Base-by-base conservation (phyloP, 2,888 invertebrate species). In the Nemotelus pantherinus region DNA sequence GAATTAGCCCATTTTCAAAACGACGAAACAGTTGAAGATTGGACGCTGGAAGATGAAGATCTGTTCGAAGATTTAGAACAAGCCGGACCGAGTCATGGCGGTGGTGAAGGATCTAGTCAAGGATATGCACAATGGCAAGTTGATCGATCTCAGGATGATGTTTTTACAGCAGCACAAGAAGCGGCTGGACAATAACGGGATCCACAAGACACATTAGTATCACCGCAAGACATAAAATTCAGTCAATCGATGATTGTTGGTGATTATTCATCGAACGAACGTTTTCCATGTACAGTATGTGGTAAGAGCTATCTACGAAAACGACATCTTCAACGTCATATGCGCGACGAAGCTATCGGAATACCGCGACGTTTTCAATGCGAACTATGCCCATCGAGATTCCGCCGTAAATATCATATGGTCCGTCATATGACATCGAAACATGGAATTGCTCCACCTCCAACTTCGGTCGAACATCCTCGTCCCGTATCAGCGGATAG, bases 81-180 rank as follows among this genome's bases (percentile, higher is more conserved):
- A 85, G 92, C 93, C 83, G 93, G 93, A 86, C 92, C 93, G 83
- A 90, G 90, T 88, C 88, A 89, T 80, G 90, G 89, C 86, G 89
- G 89, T 85, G 89, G 89, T 81, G 93, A 93, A 89, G 92, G 90
- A 86, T 91, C 91, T 84, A 91, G 91, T 89, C 92, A 92, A 90
- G 95, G 94, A 90, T 93, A 94, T 89, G 92, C 92, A 85, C 89
- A 91, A 89, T 95, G 95, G 95, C 95, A 94, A 88, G 92, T 94
- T 89, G 92, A 93, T 88, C 89, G 91, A 89, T 91, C 92, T 92
- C 94, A 94, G 89, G 95, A 95, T 85, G 95, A 95, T 90, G 92
- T 94, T 85, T 92, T 92, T 86, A 91, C 95, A 90, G 92, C 93
- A 87, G 93, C 94, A 86, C 94, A 93, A 89, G 95, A 94, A 87